Conservation (phyloP, 2,888 invertebrate genomes). For the Neoscelio sp. region DNA sequence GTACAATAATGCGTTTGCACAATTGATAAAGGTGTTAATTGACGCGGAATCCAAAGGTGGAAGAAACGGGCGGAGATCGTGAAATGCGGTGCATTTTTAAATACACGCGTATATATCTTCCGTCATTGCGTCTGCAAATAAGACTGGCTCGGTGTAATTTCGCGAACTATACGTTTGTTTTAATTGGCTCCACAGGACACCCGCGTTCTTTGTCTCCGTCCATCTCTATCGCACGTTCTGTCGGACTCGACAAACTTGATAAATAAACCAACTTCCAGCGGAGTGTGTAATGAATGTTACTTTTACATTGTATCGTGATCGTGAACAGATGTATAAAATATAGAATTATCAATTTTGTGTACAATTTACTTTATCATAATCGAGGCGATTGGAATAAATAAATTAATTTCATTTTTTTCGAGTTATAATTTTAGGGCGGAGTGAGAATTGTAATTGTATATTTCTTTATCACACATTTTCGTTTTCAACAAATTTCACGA, state of each 20-base stretch:
- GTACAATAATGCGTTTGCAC: conserved; percentile 1
- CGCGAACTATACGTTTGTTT: conserved; percentile 69
- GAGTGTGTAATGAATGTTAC: conserved; percentile 46
- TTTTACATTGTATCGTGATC: conserved; percentile 22
- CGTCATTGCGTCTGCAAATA: conserved; percentile 51
- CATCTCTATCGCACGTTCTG: conserved; percentile 30
- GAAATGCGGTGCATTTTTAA: conserved; percentile 40
- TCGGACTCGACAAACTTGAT: conserved; percentile 58
- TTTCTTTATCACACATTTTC: too few relatives aligned
- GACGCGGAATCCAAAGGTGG: neutral
- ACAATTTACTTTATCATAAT: conserved; percentile 25
- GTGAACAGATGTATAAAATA: conserved; percentile 13
- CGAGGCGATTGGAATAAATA: neutral
- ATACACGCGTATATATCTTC: conserved; percentile 35
- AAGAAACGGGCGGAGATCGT: neutral
- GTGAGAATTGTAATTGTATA: too few relatives aligned
- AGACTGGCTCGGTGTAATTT: conserved; percentile 55
- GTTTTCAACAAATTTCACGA: too few relatives aligned
- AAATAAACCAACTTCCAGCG: conserved; percentile 65
- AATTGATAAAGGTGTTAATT: conserved; percentile 42
- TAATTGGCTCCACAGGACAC: conserved; percentile 67
- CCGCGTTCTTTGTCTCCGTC: conserved; percentile 49
- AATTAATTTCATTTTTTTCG: conserved; percentile 14
- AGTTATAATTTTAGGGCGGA: too few relatives aligned
- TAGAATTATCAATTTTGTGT: conserved; percentile 14